Percentiles rank a stretch among this genome's conserved stretches.
These are phyloP conservation scores for Cryptomyrus ogoouensis DNA, from an alignment of 2,113 vertebrate species.

Conservation along the genomic window DNA sequence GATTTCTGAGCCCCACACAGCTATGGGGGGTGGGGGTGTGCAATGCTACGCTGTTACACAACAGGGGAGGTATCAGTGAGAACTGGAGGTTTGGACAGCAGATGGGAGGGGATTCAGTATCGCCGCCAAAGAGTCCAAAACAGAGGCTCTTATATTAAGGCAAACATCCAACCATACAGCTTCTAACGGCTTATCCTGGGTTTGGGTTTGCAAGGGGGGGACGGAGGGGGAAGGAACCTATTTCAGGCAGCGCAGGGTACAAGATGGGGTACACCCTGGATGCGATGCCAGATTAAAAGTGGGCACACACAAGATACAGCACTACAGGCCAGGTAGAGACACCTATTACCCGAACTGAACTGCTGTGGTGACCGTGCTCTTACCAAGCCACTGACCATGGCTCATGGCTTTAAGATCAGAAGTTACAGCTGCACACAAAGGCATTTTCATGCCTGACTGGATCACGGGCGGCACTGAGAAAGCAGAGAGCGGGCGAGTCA, in stretches of 20 bases:
- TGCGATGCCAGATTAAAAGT: not conserved
- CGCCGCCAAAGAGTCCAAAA: not conserved
- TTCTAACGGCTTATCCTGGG: not conserved
- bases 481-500: not conserved
- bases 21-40: not conserved
- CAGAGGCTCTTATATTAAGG: not conserved
- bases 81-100: not conserved
- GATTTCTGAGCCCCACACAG: not conserved
- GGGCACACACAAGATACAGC: not conserved
- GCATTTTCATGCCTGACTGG: not conserved
- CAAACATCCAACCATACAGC: not conserved
- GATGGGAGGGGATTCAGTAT: not conserved
- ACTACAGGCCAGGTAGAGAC: not conserved
- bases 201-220: not conserved
- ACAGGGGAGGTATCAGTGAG: not conserved
- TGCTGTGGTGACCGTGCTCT: not conserved
- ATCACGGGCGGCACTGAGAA: not conserved
- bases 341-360: not conserved
- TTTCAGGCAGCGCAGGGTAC: not conserved
- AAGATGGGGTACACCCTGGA: not conserved
- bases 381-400: not conserved
- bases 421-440: not conserved
- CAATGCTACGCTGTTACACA: not conserved
- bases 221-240: not conserved
- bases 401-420: not conserved